Percentiles rank a stretch among this genome's conserved stretches.
Conservation (phyloP, 2,888 invertebrate species). For the Watsonalla binaria region DNA sequence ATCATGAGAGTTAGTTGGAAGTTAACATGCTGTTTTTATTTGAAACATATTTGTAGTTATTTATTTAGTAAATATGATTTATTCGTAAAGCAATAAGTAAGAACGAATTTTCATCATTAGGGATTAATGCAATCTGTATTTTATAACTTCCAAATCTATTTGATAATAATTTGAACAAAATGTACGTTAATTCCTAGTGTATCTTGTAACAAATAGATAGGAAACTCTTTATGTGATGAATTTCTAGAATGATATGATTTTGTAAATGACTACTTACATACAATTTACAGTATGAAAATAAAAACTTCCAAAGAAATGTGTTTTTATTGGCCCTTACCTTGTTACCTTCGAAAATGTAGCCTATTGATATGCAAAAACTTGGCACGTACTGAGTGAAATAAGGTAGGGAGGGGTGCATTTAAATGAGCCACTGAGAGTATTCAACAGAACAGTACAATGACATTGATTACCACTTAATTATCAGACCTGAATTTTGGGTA, state of each 20-base stretch:
- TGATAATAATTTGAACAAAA: slow-evolving; percentile 1
- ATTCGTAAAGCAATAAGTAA: background rate
- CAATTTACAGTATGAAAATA: slow-evolving; percentile 41
- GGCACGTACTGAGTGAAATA: slow-evolving; percentile 25
- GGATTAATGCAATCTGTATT: background rate
- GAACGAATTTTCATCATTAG: background rate
- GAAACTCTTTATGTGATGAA: slow-evolving; percentile 48
- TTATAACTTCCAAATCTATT: background rate
- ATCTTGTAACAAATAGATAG: slow-evolving; percentile 27
- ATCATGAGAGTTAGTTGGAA: too few relatives aligned
- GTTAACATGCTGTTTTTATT: too few relatives aligned
- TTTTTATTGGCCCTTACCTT: slow-evolving; percentile 6
- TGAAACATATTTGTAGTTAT: background rate
- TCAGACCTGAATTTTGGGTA: too few relatives aligned
- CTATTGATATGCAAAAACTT: slow-evolving; percentile 32
- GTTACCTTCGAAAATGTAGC: slow-evolving; percentile 15
- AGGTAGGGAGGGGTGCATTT: slow-evolving; percentile 35
- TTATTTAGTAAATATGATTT: background rate
- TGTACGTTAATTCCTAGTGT: slow-evolving; percentile 14
- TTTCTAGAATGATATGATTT: slow-evolving; percentile 43
- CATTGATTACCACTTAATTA: too few relatives aligned
- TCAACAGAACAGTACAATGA: too few relatives aligned
- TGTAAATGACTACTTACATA: slow-evolving; percentile 41
- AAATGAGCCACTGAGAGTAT: slow-evolving; percentile 13
- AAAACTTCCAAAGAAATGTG: slow-evolving; percentile 17